phyloP scores from a whole-genome alignment of 2,888 invertebrate species.

The Podotricha telesiphe region DNA sequence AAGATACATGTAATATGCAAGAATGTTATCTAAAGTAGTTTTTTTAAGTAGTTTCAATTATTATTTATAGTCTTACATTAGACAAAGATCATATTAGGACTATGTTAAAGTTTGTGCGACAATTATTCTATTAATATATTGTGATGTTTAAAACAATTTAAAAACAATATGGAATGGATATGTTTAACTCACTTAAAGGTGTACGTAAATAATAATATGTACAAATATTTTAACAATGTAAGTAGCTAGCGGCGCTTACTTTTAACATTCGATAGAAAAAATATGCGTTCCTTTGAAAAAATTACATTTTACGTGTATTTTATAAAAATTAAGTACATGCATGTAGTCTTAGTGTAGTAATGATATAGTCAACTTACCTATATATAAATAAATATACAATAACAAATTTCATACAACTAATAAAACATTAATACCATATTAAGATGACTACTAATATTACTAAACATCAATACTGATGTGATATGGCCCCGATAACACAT shows the following conservation, averaged over 20 bases:
- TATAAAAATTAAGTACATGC: conserved; percentile 21
- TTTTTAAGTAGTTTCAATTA: conserved; percentile 1
- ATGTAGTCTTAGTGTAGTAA: conserved; percentile 9
- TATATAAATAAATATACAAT: conserved; percentile 20
- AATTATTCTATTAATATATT: not conserved
- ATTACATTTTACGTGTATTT: conserved; percentile 2
- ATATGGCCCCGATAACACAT: conserved; percentile 23
- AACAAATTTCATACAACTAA: conserved; percentile 14
- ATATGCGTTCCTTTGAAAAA: not conserved
- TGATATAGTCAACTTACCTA: conserved; percentile 24
- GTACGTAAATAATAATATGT: not conserved
- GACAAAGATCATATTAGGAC: not conserved
- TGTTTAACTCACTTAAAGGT: not conserved
- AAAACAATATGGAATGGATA: not conserved
- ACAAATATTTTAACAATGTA: not conserved
- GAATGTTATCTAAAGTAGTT: not conserved
- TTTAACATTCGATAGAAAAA: not conserved
- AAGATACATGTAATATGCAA: too few species aligned
- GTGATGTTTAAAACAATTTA: not conserved
- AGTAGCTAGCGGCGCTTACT: conserved; percentile 4
- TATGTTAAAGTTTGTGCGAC: conserved; percentile 1
- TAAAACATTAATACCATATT: conserved; percentile 17
- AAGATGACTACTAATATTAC: conserved; percentile 20
- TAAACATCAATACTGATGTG: conserved; percentile 18
- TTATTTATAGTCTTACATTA: not conserved